These are phyloP conservation scores for Yponomeuta sedellus DNA, from an alignment of 2,888 invertebrate species.

Conservation along the genomic window DNA sequence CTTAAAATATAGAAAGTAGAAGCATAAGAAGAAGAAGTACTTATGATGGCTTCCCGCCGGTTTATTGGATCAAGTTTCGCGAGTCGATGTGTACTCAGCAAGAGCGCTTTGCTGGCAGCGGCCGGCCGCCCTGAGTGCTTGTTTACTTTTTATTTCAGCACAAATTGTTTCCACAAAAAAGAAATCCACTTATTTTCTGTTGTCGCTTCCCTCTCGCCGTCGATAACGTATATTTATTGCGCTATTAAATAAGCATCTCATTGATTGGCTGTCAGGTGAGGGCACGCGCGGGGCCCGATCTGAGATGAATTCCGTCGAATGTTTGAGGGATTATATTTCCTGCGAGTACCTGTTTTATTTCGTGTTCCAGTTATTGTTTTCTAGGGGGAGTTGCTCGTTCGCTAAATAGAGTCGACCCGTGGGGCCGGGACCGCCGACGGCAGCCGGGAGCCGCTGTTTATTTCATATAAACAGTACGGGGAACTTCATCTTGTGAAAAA, in stretches of 20 bases:
- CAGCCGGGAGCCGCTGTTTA: background rate
- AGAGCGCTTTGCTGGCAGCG: background rate
- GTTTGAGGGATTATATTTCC: conserved; percentile 12
- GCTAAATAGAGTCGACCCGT: background rate
- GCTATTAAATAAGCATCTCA: conserved; percentile 1
- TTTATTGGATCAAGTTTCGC: background rate
- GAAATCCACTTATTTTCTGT: conserved; percentile 3
- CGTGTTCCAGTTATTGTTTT: conserved; percentile 18
- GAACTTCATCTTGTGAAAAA: too few species aligned
- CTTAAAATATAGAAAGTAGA: too few species aligned
- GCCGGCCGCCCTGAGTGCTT: background rate
- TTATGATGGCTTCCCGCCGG: too few species aligned
- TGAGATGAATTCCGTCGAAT: background rate
- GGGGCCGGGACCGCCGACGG: background rate
- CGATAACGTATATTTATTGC: conserved; percentile 1
- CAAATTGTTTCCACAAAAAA: background rate
- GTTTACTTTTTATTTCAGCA: conserved; percentile 4
- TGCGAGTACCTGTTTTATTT: conserved; percentile 12
- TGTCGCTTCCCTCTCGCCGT: background rate
- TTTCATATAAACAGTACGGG: too few species aligned
- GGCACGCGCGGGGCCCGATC: background rate
- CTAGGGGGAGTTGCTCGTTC: conserved; percentile 17
- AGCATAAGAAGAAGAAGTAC: too few species aligned
- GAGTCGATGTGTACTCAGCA: background rate
- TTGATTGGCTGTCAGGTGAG: conserved; percentile 10